Evolutionary conservation across 2,888 invertebrate genomes (phyloP), one percentile per base, ranked within the genome.

Genomic region (Ceraclea dissimilis): DNA sequence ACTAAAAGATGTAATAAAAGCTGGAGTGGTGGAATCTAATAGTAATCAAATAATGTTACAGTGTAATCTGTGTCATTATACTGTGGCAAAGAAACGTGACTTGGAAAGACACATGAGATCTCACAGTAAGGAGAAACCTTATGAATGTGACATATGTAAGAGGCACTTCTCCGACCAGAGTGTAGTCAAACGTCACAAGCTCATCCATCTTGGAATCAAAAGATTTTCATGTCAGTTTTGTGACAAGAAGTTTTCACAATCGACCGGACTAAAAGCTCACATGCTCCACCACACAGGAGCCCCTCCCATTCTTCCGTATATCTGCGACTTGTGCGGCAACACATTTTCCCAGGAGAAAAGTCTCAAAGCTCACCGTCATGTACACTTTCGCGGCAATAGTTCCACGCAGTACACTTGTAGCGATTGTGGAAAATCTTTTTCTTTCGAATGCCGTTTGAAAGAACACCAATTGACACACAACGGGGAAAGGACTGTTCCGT

Each of bases 371-470:
- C 49, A 49, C n/a, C 49, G 49, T 11, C 49, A 49, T 16, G 26
- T 49, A 8, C 49, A 49, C n/a, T 16, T 21, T 13, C 49, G 49
- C 2, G 26, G 20, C 2, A 49, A 49, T 17, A 13, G 2, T 17
- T 21, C 49, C 2, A 26, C 49, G 4, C 49, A 49, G 17, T 49
- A 22, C 16, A 6, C 26, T 26, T 49, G 49, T 16, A 4, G 5
- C 11, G 16, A 19, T 17, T 49, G 49, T 26, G 49, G 49, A 11
- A 49, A 49, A 22, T 4, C n/a, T 17, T 49, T 22, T 26, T 26
- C 49, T 2, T 49, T 22, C 16, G 26, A 49, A n/a, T 49, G 49
- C 16, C 11, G 49, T 11, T n/a, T 49, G 49, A 49, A 49, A 49
- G 49, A 21, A n/a, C 49, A 49, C n/a, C 26, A 19, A n/a, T 11